These are phyloP conservation scores for Formicarius rufipectus DNA, from an alignment of 2,113 vertebrate species.

Conservation along the genomic window DNA sequence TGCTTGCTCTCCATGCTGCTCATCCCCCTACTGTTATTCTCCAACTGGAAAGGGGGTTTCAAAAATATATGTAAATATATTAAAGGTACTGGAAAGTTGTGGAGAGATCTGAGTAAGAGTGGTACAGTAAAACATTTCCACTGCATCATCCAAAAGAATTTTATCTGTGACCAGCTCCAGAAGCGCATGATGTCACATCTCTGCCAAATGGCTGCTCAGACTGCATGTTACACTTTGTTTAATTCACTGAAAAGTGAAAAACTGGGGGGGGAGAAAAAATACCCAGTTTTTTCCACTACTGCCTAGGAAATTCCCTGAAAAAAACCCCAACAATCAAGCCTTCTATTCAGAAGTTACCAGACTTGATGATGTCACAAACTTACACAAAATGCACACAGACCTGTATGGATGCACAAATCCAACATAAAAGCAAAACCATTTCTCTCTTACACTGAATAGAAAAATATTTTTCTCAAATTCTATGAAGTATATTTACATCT, in stretches of 20 bases:
- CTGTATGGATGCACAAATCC: not conserved
- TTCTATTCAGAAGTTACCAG: not conserved
- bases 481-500: conserved; percentile 30
- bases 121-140: not conserved
- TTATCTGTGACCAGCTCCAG: not conserved
- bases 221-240: not conserved
- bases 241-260: not conserved
- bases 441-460: not conserved
- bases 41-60: rapidly evolving
- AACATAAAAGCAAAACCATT: not conserved
- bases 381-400: not conserved
- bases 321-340: not conserved
- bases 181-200: not conserved
- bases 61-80: not conserved
- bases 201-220: not conserved
- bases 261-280: rapidly evolving
- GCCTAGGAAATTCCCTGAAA: not conserved
- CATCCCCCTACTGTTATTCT: not conserved
- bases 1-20: not conserved
- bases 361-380: not conserved
- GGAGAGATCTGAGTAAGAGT: not conserved
- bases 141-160: not conserved
- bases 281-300: not conserved
- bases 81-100: not conserved
- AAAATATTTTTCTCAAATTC: conserved; percentile 31